Percentiles rank a stretch among this genome's conserved stretches.
These are phyloP conservation scores for Drosophila orena DNA, from an alignment of 1,140 invertebrate genomes.

Conservation along the genomic window DNA sequence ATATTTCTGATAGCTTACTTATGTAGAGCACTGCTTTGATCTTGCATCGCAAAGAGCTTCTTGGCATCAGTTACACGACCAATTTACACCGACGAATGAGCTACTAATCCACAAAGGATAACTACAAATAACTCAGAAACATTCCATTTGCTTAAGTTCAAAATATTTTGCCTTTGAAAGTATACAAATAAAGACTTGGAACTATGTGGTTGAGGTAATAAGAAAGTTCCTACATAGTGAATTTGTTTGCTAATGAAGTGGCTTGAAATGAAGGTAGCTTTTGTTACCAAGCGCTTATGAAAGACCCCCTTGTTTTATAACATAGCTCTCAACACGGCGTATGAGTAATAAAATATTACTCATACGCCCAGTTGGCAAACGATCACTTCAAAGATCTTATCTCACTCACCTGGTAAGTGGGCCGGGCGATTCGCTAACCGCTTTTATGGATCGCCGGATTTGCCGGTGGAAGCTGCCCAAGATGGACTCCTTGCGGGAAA, in stretches of 20 bases:
- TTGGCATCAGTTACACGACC: neutral
- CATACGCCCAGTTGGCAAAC: conserved; percentile 13
- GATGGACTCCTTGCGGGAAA: conserved; percentile 82
- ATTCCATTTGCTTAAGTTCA: neutral
- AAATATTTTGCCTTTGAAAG: neutral
- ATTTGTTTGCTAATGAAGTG: neutral
- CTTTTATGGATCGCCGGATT: conserved; percentile 86
- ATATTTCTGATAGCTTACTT: neutral
- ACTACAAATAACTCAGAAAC: neutral
- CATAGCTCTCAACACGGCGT: conserved; percentile 24
- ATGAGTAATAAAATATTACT: conserved; percentile 36
- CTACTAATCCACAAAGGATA: neutral
- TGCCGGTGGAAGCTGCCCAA: conserved; percentile 86
- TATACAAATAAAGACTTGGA: neutral
- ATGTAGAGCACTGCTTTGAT: neutral
- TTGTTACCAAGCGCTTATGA: neutral
- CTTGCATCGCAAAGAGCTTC: neutral
- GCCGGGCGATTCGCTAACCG: conserved; percentile 82
- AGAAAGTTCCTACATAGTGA: neutral
- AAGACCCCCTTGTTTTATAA: conserved; percentile 6
- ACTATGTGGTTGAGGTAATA: neutral
- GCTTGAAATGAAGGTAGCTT: neutral
- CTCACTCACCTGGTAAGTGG: conserved; percentile 79
- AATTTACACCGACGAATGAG: neutral
- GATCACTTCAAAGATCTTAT: neutral